A percentile compares a stretch with the other conserved stretches of the same genome.
Conservation (phyloP, 2,113 vertebrate genomes). For the Romanogobio albipinnatus region DNA sequence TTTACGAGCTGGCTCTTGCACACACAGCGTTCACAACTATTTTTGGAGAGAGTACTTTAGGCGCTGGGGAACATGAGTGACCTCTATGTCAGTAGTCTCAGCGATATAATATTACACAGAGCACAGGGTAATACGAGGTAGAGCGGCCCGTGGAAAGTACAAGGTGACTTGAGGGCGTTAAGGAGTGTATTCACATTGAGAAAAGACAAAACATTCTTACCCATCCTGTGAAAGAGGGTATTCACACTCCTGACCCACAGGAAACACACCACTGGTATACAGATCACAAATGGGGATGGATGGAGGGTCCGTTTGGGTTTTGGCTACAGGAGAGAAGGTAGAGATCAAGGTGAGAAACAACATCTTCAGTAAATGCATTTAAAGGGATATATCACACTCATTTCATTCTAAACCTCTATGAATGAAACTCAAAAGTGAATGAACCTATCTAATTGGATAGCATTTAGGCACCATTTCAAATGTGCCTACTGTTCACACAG, state of each 20-base stretch:
- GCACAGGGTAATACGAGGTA: conserved; percentile 57
- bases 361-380: neutral
- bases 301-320: conserved; percentile 95
- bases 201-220: conserved; percentile 74
- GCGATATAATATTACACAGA: conserved; percentile 58
- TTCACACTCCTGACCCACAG: conserved; percentile 95
- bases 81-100: conserved; percentile 45
- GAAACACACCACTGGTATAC: conserved; percentile 87
- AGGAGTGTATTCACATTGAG: conserved; percentile 11
- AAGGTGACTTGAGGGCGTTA: conserved; percentile 40
- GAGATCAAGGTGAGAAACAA: neutral
- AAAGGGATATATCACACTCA: neutral
- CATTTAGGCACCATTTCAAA: neutral
- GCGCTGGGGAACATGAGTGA: conserved; percentile 20
- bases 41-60: conserved; percentile 41
- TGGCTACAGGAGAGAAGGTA: conserved; percentile 80
- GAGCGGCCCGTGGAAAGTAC: conserved; percentile 30
- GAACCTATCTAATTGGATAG: neutral
- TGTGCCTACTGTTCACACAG: neutral
- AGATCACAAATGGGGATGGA: conserved; percentile 95
- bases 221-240: conserved; percentile 95
- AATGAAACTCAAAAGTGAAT: neutral
- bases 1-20: neutral
- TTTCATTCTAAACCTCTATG: neutral
- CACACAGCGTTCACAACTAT: conserved; percentile 9